Base-by-base conservation (phyloP, 2,113 vertebrate species). In the Hippocampus guttulatus region DNA sequence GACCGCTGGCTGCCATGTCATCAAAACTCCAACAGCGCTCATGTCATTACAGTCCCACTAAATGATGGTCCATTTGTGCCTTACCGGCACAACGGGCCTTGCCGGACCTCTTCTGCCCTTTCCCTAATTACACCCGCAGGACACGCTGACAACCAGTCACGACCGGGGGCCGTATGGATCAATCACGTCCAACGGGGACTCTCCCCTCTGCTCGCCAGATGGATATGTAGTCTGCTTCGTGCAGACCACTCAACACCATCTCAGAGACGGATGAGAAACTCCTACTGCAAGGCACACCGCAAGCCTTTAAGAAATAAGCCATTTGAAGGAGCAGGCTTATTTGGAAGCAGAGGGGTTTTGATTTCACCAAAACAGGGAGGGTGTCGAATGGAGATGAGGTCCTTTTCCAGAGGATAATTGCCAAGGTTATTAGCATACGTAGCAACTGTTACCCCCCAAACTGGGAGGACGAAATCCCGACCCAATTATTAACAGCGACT, bases 361-460 rank as follows among this genome's bases (percentile, higher is more conserved):
- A 75, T 67, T 74, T 68, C 15, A 65, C 75, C 69, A 63, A 67
- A 3, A 0, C 43, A 11, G 63, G 61, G 69, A 58, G 63, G 11
- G 33, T 61, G 67, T 67, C 65, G 69, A 74, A 88, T 90, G 88
- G 75, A 85, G 83, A 90, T 87, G 49, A 86, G 83, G 71, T 76
- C 71, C 76, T 83, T 82, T 67, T 81, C 84, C 78, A 75, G 71
- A 82, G 77, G 78, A 88, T 92, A 93, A 93, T 93, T 93, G 88
- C 82, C 38, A 73, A 45, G 68, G 12, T 72, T 79, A 91, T 93
- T 93, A 89, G 82, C 88, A 92, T 92, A 91, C 90, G 89, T 81
- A 90, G 81, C 82, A 81, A 82, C 81, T 80, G 82, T 68, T 62
- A 73, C 79, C 75, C 87, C 81, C 81, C 62, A 82, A 82, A 77